phyloP scores from a whole-genome alignment of 64 coral and sea anemone species.

The Stichodactyla helianthus region DNA sequence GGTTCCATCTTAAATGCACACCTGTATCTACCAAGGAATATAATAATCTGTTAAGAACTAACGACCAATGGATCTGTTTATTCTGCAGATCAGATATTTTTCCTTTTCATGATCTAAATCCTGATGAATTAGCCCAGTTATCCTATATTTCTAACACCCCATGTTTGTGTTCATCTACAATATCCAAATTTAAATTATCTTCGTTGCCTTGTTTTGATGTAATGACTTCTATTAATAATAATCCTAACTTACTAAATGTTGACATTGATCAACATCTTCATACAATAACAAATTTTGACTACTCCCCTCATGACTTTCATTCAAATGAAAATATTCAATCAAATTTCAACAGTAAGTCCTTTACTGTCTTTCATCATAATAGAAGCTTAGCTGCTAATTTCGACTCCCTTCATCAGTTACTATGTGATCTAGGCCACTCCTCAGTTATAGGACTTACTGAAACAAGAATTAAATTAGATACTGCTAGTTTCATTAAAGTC shows the following conservation, averaged over 20 bases:
- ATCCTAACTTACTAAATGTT: neutral
- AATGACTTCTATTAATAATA: neutral
- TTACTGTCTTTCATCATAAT: constrained; percentile 63
- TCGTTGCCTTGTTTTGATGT: neutral
- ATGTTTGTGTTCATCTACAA: constrained; percentile 14
- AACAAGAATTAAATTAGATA: constrained; percentile 29
- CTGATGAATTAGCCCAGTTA: neutral
- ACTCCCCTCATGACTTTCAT: constrained; percentile 31
- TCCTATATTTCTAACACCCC: neutral
- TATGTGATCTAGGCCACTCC: neutral
- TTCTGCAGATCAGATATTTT: neutral
- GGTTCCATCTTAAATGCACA: too few species aligned
- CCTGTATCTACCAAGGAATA: too few species aligned
- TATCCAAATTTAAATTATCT: neutral
- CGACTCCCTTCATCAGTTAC: constrained; percentile 37
- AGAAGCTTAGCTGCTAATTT: constrained; percentile 56
- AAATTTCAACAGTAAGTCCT: neutral
- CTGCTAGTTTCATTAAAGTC: neutral
- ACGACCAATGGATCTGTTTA: neutral
- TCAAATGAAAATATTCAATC: constrained; percentile 3
- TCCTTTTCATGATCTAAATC: constrained; percentile 1
- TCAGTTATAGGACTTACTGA: constrained; percentile 55
- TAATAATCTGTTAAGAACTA: too few species aligned
- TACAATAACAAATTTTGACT: constrained; percentile 30
- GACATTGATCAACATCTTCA: constrained; percentile 17